Percentiles rank a stretch among this genome's conserved stretches.
phyloP scores from a whole-genome alignment of 2,888 invertebrate species.

The Vesta saturnalis region DNA sequence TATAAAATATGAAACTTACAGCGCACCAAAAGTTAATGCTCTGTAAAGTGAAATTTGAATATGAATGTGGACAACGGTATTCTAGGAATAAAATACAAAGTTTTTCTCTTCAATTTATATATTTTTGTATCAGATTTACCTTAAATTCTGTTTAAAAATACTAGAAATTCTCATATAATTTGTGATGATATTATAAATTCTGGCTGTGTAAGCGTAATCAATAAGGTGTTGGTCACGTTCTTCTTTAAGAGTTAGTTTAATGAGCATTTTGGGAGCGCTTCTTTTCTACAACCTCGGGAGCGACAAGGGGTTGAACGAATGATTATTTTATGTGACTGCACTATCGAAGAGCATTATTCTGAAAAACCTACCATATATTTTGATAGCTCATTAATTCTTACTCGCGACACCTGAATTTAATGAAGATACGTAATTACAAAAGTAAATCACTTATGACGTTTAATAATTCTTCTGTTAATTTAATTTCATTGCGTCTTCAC shows the following conservation, averaged over 20 bases:
- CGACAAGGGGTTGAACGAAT: slow-evolving; percentile 33
- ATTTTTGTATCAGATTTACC: not conserved
- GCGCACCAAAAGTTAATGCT: slow-evolving; percentile 42
- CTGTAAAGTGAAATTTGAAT: slow-evolving; percentile 43
- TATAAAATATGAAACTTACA: slow-evolving; percentile 38
- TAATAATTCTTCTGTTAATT: no score
- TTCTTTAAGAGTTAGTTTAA: slow-evolving; percentile 39
- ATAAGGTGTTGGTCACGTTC: slow-evolving; percentile 39
- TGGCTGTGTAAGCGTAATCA: slow-evolving; percentile 35
- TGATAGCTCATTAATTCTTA: not conserved
- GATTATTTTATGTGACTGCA: slow-evolving; percentile 36
- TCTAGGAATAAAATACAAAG: slow-evolving; percentile 20
- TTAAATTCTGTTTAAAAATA: slow-evolving; percentile 27
- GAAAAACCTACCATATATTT: not conserved
- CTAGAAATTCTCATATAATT: slow-evolving; percentile 32
- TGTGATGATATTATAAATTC: slow-evolving; percentile 35
- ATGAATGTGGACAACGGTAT: slow-evolving; percentile 40
- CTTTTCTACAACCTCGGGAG: slow-evolving; percentile 38
- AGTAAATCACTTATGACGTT: no score
- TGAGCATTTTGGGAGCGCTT: slow-evolving; percentile 41
- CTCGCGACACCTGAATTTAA: no score
- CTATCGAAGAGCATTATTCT: slow-evolving; percentile 18
- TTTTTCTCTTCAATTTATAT: not conserved
- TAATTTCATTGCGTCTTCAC: no score
- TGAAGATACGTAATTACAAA: no score